Conservation (phyloP, 2,888 invertebrate species). For the Eledone cirrhosa region DNA sequence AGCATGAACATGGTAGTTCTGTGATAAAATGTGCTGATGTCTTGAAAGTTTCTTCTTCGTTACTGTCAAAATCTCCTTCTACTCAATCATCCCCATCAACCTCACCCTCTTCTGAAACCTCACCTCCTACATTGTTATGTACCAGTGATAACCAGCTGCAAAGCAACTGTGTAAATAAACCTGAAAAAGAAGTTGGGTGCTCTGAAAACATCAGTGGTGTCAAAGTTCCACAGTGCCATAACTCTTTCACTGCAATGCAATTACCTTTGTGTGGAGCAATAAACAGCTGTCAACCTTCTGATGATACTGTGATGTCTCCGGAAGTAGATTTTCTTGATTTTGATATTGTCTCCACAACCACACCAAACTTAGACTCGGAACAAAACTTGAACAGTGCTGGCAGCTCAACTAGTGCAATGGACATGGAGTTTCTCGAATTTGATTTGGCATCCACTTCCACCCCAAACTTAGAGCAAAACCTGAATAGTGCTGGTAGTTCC, state of each 20-base stretch:
- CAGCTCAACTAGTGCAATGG: neutral
- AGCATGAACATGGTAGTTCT: conserved; percentile 14
- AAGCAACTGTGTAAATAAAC: neutral
- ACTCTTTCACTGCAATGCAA: neutral
- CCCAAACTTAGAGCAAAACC: neutral
- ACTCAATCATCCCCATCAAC: conserved; percentile 4
- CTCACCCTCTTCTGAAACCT: conserved; percentile 7
- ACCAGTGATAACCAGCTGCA: conserved; percentile 9
- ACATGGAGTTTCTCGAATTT: neutral
- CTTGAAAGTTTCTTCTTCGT: conserved; percentile 15
- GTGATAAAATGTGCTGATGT: conserved; percentile 24
- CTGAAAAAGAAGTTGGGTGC: neutral
- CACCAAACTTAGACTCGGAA: conserved; percentile 15
- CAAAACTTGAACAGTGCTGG: conserved; percentile 21
- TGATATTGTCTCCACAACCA: conserved; percentile 14
- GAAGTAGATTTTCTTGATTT: conserved; percentile 38
- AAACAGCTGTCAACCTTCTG: neutral
- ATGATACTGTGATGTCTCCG: conserved; percentile 35
- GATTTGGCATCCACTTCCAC: neutral
- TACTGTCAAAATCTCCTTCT: neutral
- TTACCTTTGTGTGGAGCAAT: neutral
- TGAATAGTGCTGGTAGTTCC: neutral
- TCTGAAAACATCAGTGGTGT: neutral
- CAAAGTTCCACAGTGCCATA: neutral
- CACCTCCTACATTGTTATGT: conserved; percentile 5